Conservation (phyloP, 2,797 vertebrate species). For the Myripristis murdjan region DNA sequence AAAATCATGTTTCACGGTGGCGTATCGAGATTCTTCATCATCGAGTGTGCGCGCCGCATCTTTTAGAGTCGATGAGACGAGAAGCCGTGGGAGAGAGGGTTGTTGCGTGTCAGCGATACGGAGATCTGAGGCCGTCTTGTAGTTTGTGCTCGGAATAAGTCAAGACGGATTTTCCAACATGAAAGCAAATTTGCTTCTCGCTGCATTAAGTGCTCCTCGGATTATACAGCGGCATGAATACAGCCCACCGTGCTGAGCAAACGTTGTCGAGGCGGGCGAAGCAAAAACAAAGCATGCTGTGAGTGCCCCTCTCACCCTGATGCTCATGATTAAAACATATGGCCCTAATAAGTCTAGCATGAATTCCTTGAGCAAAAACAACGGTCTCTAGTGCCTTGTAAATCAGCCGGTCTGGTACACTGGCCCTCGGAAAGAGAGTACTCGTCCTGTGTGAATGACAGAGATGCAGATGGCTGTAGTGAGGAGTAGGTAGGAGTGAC, state of each 20-base stretch:
- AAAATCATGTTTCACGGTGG: neutral
- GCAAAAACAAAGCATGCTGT: neutral
- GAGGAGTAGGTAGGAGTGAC: constrained; percentile 19
- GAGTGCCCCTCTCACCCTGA: constrained; percentile 4
- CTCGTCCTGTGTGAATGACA: constrained; percentile 23
- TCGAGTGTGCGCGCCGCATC: neutral
- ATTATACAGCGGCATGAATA: neutral
- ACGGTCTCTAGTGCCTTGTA: constrained; percentile 22
- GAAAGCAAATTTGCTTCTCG: constrained; percentile 13
- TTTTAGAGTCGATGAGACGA: constrained; percentile 1
- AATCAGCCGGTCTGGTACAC: constrained; percentile 33
- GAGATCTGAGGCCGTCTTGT: too few relatives aligned
- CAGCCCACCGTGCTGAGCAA: neutral
- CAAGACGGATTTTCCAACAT: constrained; percentile 14
- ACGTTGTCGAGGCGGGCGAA: too few relatives aligned
- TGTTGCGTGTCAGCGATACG: constrained; percentile 15
- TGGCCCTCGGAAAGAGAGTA: constrained; percentile 30
- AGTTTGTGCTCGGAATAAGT: neutral
- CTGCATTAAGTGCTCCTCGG: neutral
- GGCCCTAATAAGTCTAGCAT: constrained; percentile 49
- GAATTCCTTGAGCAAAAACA: constrained; percentile 35
- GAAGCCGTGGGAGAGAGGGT: neutral
- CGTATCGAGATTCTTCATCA: neutral
- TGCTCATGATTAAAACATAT: constrained; percentile 67
- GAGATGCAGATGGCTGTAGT: constrained; percentile 10